Evolutionary conservation across 2,113 vertebrate genomes (phyloP), one percentile per base, ranked within the genome.

Genomic region (Hepsetus odoe): DNA sequence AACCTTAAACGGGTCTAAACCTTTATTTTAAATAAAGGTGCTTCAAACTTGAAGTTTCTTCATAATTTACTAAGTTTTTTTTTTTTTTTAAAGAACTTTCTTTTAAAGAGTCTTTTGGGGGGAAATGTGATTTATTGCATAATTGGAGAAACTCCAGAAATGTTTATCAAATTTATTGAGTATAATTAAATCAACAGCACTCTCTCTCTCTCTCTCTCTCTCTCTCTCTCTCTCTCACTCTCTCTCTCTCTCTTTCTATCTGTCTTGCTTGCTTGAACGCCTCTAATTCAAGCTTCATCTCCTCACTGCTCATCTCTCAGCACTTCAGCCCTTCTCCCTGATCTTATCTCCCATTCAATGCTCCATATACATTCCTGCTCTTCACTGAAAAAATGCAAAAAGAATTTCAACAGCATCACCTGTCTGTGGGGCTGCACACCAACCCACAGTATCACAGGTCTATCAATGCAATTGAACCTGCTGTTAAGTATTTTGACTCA

Each of bases 301-400:
- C 84, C 86, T 84, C 85, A 71, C 62, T 78, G 77, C 83, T 77
- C 70, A 83, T 91, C 90, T 91, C 86, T 93, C 90, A 90, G 82
- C 88, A 59, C 83, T 69, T 5, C n/a, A 83, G 77, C 81, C 85
- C 56, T 88, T 88, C 84, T 73, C 82, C 56, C 81, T 44, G 89
- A 91, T 92, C 80, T 88, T 91, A 90, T 93, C 90, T 82, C 80
- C 84, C 87, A 86, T 87, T 89, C 89, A 91, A 82, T 88, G 87
- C 86, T 83, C 81, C 87, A 86, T 82, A 88, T 86, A 89, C 91
- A 92, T 93, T 92, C 92, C 90, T 91, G 83, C 75, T 67, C 84
- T 82, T 85, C 85, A 85, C 85, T 33, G 24, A 38, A 61, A 35
- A 26, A 73, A 22, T 35, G 10, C 26, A 14, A n/a, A 53, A n/a